phyloP scores from a whole-genome alignment of 2,797 vertebrate genomes.

The Cynopterus sphinx region DNA sequence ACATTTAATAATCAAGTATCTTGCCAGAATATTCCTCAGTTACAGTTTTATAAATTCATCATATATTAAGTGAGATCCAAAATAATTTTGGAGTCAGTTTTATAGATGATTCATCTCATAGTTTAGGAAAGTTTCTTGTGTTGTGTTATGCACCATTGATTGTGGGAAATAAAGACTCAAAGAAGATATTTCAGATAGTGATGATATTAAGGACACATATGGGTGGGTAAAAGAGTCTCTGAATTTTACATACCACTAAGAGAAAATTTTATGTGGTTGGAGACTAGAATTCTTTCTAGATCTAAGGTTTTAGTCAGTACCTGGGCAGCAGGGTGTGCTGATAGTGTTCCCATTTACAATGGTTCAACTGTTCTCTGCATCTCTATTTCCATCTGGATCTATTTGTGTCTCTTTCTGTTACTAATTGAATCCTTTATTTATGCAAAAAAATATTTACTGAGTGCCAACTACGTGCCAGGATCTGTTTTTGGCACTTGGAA shows the following conservation, averaged over 20 bases:
- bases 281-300: background rate
- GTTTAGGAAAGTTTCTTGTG: background rate
- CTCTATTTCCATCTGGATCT: background rate
- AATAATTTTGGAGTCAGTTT: slow-evolving; percentile 14
- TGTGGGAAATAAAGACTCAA: background rate
- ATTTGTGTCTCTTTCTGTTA: background rate
- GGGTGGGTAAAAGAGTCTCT: background rate
- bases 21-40: background rate
- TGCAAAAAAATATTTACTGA: background rate
- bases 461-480: background rate
- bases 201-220: background rate
- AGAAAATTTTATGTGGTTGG: background rate
- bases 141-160: background rate
- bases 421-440: background rate
- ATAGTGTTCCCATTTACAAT: background rate
- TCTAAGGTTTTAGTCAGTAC: background rate
- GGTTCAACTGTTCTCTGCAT: background rate
- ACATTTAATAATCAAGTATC: background rate
- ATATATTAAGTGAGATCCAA: background rate
- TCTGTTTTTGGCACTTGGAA: background rate
- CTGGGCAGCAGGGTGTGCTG: background rate
- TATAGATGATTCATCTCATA: background rate
- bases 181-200: background rate
- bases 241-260: background rate
- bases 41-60: background rate